phyloP scores from a whole-genome alignment of 2,797 vertebrate species.

The Rhodeus uyekii region DNA sequence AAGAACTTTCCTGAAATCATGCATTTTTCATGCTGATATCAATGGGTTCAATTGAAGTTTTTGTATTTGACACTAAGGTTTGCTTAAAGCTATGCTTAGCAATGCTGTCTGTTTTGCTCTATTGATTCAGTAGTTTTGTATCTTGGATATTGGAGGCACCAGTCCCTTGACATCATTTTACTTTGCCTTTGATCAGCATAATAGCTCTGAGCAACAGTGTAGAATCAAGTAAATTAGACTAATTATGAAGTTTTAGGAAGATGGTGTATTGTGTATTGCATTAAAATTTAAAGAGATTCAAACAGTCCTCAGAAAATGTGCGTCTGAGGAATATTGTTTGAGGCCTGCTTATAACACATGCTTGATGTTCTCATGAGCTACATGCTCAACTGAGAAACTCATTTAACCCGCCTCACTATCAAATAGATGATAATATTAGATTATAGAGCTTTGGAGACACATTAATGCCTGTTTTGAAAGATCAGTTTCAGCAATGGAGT shows the following conservation, averaged over 20 bases:
- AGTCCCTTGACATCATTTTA: slow-evolving; percentile 77
- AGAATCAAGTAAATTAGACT: slow-evolving; percentile 70
- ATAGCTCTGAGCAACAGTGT: slow-evolving; percentile 71
- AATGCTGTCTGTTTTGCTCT: slow-evolving; percentile 81
- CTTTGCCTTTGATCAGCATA: slow-evolving; percentile 75
- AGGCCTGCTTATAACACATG: background rate
- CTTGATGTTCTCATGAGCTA: slow-evolving; percentile 5
- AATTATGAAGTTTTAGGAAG: slow-evolving; percentile 67
- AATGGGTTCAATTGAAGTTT: slow-evolving; percentile 72
- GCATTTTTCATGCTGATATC: slow-evolving; percentile 82
- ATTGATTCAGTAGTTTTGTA: slow-evolving; percentile 78
- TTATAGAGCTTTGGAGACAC: background rate
- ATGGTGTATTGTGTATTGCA: slow-evolving; percentile 57
- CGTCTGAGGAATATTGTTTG: slow-evolving; percentile 41
- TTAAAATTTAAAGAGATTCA: slow-evolving; percentile 66
- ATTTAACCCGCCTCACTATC: background rate
- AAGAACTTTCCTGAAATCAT: slow-evolving; percentile 78
- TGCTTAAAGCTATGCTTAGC: slow-evolving; percentile 82
- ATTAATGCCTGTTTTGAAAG: slow-evolving; percentile 4
- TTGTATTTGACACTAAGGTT: slow-evolving; percentile 79
- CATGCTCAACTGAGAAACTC: background rate
- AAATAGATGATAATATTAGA: slow-evolving; percentile 24
- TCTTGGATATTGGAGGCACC: slow-evolving; percentile 74
- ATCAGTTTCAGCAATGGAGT: background rate
- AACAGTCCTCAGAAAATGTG: slow-evolving; percentile 53